These are phyloP conservation scores for Sycophila texana DNA, from an alignment of 2,888 invertebrate species.

Conservation along the genomic window DNA sequence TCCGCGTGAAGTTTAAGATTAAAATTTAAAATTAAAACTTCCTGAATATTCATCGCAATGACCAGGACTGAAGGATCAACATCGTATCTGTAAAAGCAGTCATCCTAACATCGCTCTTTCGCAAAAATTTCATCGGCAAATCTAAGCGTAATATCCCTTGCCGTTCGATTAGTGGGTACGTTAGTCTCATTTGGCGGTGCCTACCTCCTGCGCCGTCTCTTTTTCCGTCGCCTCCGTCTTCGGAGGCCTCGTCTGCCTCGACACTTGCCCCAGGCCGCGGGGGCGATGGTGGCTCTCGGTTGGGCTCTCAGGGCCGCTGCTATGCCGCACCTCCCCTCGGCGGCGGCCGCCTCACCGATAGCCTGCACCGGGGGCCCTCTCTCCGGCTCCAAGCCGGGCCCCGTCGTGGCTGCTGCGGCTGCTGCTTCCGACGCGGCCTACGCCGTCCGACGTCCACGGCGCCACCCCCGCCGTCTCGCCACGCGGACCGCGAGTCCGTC, in stretches of 20 bases:
- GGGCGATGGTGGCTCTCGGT: constrained; percentile 68
- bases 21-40: not conserved
- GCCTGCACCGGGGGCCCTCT: constrained; percentile 75
- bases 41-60: not conserved
- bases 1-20: too few species aligned
- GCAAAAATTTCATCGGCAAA: too few species aligned
- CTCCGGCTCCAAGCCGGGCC: constrained; percentile 73
- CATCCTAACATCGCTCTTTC: too few species aligned
- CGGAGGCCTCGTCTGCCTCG: constrained; percentile 68
- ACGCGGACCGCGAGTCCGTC: constrained; percentile 27
- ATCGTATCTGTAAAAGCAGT: too few species aligned
- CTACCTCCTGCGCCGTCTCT: constrained; percentile 73
- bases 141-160: too few species aligned
- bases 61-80: too few species aligned
- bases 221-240: constrained; percentile 74
- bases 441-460: not conserved
- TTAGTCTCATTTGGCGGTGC: constrained; percentile 32
- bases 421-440: constrained; percentile 12
- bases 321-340: constrained; percentile 65
- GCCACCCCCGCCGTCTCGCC: constrained; percentile 32
- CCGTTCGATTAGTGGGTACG: too few species aligned
- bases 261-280: constrained; percentile 44
- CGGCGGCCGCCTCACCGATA: constrained; percentile 60
- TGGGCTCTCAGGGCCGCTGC: constrained; percentile 74
- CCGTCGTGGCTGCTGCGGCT: constrained; percentile 68